Base-by-base conservation (phyloP, 92 coral and sea anemone species). In the Hydrozoanthus gracilis region DNA sequence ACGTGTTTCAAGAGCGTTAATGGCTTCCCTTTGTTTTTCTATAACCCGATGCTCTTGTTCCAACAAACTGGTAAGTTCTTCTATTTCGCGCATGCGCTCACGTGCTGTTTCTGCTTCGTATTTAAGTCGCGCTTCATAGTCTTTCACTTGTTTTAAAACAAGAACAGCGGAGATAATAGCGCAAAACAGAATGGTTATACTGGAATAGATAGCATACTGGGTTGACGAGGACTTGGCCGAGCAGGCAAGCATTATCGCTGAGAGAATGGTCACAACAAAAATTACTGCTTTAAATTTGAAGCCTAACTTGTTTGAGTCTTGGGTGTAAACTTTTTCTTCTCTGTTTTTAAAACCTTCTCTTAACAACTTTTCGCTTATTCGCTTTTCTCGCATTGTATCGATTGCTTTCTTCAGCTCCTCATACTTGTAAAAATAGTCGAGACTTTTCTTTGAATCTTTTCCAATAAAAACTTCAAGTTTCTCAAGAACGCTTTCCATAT, bases 31-130 rank as follows among this genome's bases (percentile, higher is more conserved):
- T 67, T 93, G 96, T 60, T 91, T 91, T 51, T 58, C 79, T 39
- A 93, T 92, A 0, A 93, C 96, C 15, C 89, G 91, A 69, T 91
- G 86, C 17, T 93, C 94, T 76, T 88, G 90, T 9, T 93, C 92
- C 66, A 93, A 82, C n/a, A 93, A 82, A 44, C 66, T 76, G 3
- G 91, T 82, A 12, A 93, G 83, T 69, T 93, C 96, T 51, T 87
- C 65, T 45, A 93, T 93, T 87, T 93, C 96, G 44, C 39, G 68
- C 52, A 78, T 87, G 71, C 80, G 91, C 16, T 73, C 88, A 12
- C 88, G 89, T 12, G 84, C 83, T 44, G 87, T 76, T 44, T 77
- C 66, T 73, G 76, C 77, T 69, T 91, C 91, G 51, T 48, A 54
- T 39, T 72, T 78, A n/a, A 91, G 55, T 65, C 76, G 54, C 55